Evolutionary conservation across 2,888 invertebrate species (phyloP).

Genomic region (Drosophila nr. medialis): DNA sequence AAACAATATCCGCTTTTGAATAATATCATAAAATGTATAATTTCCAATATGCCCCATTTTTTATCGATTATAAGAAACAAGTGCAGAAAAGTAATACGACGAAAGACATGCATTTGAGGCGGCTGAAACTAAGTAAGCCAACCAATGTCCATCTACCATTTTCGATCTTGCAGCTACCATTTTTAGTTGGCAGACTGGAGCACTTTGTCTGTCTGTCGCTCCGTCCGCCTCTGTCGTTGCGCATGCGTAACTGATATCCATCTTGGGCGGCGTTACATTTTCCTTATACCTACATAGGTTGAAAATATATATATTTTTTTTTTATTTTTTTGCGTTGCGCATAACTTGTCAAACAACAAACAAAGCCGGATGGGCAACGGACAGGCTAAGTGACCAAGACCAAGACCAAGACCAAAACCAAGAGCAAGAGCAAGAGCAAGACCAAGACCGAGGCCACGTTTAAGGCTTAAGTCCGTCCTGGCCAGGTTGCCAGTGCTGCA

Average conservation of each 20-base stretch:
- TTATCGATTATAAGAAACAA: not conserved
- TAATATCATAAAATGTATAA: not conserved
- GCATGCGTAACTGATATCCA: constrained; percentile 76
- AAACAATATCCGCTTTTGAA: not conserved
- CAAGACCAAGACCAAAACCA: not conserved
- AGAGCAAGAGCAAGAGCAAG: constrained; percentile 4
- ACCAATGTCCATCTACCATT: constrained; percentile 3
- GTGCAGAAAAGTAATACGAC: not conserved
- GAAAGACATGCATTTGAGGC: not conserved
- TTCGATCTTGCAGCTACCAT: constrained; percentile 14
- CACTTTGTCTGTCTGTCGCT: not conserved
- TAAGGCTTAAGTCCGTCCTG: constrained; percentile 22
- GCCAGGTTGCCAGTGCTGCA: constrained; percentile 27
- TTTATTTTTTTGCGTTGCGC: constrained; percentile 43
- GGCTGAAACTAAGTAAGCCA: not conserved
- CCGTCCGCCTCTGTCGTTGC: constrained; percentile 33
- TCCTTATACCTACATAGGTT: constrained; percentile 42
- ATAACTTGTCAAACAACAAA: constrained; percentile 76
- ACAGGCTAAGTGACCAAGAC: constrained; percentile 17
- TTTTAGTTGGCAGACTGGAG: constrained; percentile 16
- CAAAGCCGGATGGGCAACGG: constrained; percentile 59
- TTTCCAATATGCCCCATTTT: constrained; percentile 1
- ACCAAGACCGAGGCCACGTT: constrained; percentile 23
- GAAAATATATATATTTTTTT: constrained; percentile 17
- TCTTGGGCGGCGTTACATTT: constrained; percentile 74